Conservation (phyloP, 1,140 invertebrate genomes). For the Meloidogyne hapla region DNA sequence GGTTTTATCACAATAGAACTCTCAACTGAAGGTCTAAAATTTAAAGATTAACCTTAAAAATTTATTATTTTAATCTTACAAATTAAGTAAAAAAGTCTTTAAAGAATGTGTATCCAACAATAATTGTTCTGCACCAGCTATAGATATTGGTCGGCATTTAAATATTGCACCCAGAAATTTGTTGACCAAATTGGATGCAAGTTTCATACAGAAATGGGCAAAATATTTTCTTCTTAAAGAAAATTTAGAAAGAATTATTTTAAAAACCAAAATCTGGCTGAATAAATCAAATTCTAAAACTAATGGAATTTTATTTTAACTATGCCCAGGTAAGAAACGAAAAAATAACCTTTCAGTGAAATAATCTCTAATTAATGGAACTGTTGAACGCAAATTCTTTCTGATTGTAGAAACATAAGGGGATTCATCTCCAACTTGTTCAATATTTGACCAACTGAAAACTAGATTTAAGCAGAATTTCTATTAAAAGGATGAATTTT, state of each 20-base stretch:
- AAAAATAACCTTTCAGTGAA: conserved; percentile 76
- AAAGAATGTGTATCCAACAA: conserved; percentile 93
- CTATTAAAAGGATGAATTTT: no score
- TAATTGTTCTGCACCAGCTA: conserved; percentile 90
- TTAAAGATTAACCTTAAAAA: neutral
- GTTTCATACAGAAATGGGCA: conserved; percentile 93
- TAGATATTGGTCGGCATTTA: conserved; percentile 86
- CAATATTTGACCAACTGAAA: conserved; percentile 81
- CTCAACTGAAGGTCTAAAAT: conserved; percentile 76
- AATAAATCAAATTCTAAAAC: neutral
- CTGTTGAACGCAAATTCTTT: conserved; percentile 79
- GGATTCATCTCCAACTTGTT: conserved; percentile 93
- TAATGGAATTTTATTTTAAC: no score
- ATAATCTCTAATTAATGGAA: conserved; percentile 86
- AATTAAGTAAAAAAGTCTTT: conserved; percentile 89
- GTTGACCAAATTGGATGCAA: conserved; percentile 76
- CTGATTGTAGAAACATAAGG: conserved; percentile 87
- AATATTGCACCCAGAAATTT: conserved; percentile 90
- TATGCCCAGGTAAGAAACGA: no score
- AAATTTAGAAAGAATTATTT: neutral
- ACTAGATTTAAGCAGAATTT: conserved; percentile 10
- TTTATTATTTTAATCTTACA: conserved; percentile 65
- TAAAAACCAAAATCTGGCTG: neutral
- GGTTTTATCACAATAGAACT: conserved; percentile 69
- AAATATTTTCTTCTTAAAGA: conserved; percentile 80